Base-by-base conservation (phyloP, 1,140 invertebrate species). In the Bilobella aurantiaca region DNA sequence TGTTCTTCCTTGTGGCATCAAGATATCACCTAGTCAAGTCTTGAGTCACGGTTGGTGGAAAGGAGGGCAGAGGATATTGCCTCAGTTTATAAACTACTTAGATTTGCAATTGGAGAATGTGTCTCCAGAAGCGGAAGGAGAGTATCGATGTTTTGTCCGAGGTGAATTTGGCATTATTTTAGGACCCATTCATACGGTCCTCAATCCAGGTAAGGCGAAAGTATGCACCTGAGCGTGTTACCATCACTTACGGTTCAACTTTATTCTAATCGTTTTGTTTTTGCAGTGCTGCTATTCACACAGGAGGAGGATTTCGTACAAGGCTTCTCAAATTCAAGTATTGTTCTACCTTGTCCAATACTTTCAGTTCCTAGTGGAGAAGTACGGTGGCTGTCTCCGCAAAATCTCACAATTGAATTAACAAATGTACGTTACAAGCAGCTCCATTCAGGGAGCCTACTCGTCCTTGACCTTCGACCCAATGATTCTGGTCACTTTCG, bases 21-120 rank as follows among this genome's bases (percentile, higher is more conserved):
- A 59, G 21, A 2, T 53, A 53, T 53, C 32, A 16, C 28, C 47
- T 30, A 61, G 57, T 16, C 49, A 58, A 32, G 28, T 67, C 1
- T 37, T 72, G 31, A 64, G 67, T 28, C 18, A 56, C 25, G 67
- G 71, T 66, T 73, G 71, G 71, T 42, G 60, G 58, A 73, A 73
- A 62, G 71, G 69, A 46, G 66, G 67, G 28, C 30, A 21, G 5
- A 63, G 59, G 56, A 59, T 73, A 29, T 56, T 63, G 32, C 23
- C 67, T 32, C 60, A 62, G 63, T 23, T 12, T 63, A 42, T 32
- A 25, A 61, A 67, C 3, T 63, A 63, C 23, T n/a, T 58, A 49
- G 37, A 69, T 61, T 28, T 25, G 58, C 32, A 29, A 59, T 62
- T 29, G 56, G 69, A 32, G 31, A 58, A 27, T 68, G 61, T 61